Conservation (phyloP, 2,113 vertebrate genomes). For the Asarcornis scutulata region DNA sequence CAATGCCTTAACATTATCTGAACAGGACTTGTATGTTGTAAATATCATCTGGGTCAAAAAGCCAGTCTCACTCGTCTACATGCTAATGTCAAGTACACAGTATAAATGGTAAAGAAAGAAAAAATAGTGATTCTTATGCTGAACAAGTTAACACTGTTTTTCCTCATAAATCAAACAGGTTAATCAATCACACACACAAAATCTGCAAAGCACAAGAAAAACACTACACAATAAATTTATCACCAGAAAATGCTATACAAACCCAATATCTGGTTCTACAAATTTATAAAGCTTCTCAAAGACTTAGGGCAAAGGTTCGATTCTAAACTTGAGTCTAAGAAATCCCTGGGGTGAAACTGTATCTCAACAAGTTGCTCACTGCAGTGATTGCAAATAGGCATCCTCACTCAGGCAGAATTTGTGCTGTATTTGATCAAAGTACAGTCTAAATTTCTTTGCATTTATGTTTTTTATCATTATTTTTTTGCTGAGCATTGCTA, state of each 20-base stretch:
- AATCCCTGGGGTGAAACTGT: not conserved
- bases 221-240: not conserved
- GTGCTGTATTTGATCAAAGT: not conserved
- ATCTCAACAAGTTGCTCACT: not conserved
- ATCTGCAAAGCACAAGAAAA: not conserved
- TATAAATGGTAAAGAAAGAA: not conserved
- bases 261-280: not conserved
- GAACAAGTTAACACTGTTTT: not conserved
- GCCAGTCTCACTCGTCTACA: not conserved
- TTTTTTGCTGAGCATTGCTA: not conserved
- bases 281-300: not conserved
- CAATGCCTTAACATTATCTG: constrained; percentile 8
- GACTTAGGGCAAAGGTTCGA: not conserved
- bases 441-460: not conserved
- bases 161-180: not conserved
- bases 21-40: not conserved
- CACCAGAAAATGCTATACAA: not conserved
- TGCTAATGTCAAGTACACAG: not conserved
- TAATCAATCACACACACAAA: not conserved
- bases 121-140: not conserved
- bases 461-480: not conserved
- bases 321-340: not conserved
- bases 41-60: not conserved
- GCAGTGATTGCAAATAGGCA: not conserved
- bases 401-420: not conserved